These are phyloP conservation scores for Fundulus diaphanus DNA, from an alignment of 2,797 vertebrate species.

Conservation along the genomic window DNA sequence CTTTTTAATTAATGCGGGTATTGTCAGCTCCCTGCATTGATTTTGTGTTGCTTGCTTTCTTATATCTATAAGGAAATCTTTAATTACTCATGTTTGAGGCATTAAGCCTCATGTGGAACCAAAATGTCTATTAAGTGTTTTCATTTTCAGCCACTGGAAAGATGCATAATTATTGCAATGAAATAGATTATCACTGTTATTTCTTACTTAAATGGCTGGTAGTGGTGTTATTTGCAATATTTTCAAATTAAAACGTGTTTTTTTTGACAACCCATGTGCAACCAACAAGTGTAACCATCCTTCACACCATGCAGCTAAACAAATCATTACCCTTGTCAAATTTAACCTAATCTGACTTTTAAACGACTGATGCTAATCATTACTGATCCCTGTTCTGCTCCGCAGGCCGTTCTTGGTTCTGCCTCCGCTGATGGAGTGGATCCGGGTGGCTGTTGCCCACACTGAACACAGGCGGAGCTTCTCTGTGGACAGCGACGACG, in stretches of 20 bases:
- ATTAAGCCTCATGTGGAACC: conserved; percentile 2
- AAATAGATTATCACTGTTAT: not conserved
- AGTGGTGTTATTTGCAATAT: not conserved
- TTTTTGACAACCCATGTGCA: not conserved
- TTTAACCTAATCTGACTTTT: not conserved
- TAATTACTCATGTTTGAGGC: conserved; percentile 48
- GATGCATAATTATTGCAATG: not conserved
- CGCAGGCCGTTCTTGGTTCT: conserved; percentile 83
- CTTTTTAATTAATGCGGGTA: conserved; percentile 61
- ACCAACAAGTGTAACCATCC: not conserved
- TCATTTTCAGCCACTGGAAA: not conserved
- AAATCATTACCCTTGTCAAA: not conserved
- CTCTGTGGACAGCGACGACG: conserved; percentile 85
- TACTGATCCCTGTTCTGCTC: conserved; percentile 21
- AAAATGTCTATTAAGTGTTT: conserved; percentile 24
- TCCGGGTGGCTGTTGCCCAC: conserved; percentile 83
- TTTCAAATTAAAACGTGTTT: not conserved
- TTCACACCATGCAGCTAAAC: not conserved
- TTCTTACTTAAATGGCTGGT: not conserved
- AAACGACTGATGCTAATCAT: not conserved
- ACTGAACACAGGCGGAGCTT: conserved; percentile 83
- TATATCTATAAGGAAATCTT: conserved; percentile 39
- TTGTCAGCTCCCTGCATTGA: conserved; percentile 42
- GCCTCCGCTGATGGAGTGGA: conserved; percentile 87
- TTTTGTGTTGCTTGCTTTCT: conserved; percentile 18